Evolutionary conservation across 2,113 vertebrate genomes (phyloP).

Genomic region (Lanius ludovicianus): DNA sequence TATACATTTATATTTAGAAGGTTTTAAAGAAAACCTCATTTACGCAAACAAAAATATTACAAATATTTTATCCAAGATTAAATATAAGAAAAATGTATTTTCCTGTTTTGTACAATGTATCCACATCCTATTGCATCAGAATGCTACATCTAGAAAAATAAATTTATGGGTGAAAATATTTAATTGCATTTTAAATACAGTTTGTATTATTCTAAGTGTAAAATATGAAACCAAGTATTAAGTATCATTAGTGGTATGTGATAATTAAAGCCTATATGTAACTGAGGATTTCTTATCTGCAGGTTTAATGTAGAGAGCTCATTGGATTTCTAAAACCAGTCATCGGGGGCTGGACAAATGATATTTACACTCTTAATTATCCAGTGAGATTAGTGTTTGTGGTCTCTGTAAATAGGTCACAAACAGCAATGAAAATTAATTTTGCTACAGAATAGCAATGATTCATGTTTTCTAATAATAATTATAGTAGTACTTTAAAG

Average conservation of each 20-base stretch:
- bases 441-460: not conserved
- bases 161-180: not conserved
- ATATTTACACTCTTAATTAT: conserved; percentile 77
- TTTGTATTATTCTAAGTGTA: not conserved
- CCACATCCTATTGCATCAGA: not conserved
- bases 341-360: conserved; percentile 56
- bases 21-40: not conserved
- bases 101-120: not conserved
- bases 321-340: conserved; percentile 65
- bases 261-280: conserved; percentile 32
- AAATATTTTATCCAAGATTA: not conserved
- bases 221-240: conserved; percentile 24
- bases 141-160: not conserved
- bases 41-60: not conserved
- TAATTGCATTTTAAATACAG: not conserved
- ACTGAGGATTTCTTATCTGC: conserved; percentile 50
- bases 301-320: conserved; percentile 32
- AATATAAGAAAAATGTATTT: not conserved
- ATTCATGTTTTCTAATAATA: conserved; percentile 52
- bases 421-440: conserved; percentile 68
- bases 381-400: conserved; percentile 67
- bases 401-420: conserved; percentile 62
- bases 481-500: conserved; percentile 48
- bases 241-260: conserved; percentile 8
- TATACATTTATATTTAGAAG: not conserved